Percentiles rank a stretch among this genome's conserved stretches.
These are phyloP conservation scores for Drosophila flavopinicola DNA, from an alignment of 2,888 invertebrate species.

Conservation along the genomic window DNA sequence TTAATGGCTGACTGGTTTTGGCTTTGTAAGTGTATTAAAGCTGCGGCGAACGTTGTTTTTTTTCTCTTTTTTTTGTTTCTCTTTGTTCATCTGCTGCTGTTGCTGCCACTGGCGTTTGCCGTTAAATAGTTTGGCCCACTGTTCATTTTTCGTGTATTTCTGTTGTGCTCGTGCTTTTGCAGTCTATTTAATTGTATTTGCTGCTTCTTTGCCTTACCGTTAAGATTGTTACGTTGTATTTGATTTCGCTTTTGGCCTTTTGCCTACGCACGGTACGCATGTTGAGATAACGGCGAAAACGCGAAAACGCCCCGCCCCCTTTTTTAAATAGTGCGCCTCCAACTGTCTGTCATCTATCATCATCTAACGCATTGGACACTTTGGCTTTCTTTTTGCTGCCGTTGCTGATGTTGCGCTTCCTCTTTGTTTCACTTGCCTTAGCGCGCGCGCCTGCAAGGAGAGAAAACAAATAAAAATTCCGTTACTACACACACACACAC, in stretches of 20 bases:
- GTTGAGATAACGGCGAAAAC: conserved; percentile 6
- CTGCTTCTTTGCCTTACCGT: conserved; percentile 35
- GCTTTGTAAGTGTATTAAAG: conserved; percentile 2
- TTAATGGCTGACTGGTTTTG: not conserved
- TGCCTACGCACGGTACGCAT: conserved; percentile 12
- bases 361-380: conserved; percentile 26
- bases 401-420: conserved; percentile 26
- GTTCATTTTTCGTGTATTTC: conserved; percentile 29
- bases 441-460: conserved; percentile 32
- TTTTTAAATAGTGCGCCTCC: not conserved
- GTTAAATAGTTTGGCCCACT: conserved; percentile 57
- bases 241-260: conserved; percentile 30
- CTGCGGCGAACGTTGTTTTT: not conserved
- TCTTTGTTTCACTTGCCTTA: conserved; percentile 24
- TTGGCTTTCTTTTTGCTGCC: conserved; percentile 40
- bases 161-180: conserved; percentile 9
- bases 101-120: conserved; percentile 28
- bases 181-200: conserved; percentile 2
- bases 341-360: conserved; percentile 41
- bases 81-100: conserved; percentile 18
- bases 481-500: conserved; percentile 38
- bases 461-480: conserved; percentile 51
- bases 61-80: not conserved
- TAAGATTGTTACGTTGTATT: conserved; percentile 27
- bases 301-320: not conserved